Percentiles rank a stretch among this genome's conserved stretches.
These are phyloP conservation scores for Muscicapa comitata DNA, from an alignment of 2,797 vertebrate genomes.

Conservation along the genomic window DNA sequence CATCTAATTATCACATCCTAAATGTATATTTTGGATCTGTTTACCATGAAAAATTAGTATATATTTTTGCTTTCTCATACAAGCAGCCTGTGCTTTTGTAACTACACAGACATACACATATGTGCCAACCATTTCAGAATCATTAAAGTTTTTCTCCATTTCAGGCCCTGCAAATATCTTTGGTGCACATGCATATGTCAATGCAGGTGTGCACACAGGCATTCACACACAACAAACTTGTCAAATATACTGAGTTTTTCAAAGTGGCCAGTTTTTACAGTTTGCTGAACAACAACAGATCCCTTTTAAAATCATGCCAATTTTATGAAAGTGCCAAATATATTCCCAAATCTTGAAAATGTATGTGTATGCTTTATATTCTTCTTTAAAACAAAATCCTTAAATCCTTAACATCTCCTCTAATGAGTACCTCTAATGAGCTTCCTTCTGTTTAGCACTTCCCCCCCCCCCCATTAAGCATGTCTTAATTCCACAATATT, in stretches of 20 bases:
- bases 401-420: not conserved
- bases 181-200: not conserved
- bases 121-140: not conserved
- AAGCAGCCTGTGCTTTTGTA: not conserved
- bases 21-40: not conserved
- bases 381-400: not conserved
- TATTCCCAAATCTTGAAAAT: not conserved
- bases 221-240: not conserved
- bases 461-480: accelerated
- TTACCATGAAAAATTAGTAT: not conserved
- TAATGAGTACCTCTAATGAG: not conserved
- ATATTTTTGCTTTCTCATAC: not conserved
- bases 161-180: not conserved
- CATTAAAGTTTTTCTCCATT: not conserved
- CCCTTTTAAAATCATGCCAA: not conserved
- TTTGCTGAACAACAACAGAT: not conserved
- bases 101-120: not conserved
- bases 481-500: not conserved
- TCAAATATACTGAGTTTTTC: not conserved
- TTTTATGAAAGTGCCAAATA: not conserved
- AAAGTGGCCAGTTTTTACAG: not conserved
- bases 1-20: not conserved
- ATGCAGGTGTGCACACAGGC: not conserved
- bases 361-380: not conserved
- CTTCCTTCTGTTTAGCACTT: not conserved